phyloP scores from a whole-genome alignment of 2,888 invertebrate genomes.

The Polyommatus iphigenia region DNA sequence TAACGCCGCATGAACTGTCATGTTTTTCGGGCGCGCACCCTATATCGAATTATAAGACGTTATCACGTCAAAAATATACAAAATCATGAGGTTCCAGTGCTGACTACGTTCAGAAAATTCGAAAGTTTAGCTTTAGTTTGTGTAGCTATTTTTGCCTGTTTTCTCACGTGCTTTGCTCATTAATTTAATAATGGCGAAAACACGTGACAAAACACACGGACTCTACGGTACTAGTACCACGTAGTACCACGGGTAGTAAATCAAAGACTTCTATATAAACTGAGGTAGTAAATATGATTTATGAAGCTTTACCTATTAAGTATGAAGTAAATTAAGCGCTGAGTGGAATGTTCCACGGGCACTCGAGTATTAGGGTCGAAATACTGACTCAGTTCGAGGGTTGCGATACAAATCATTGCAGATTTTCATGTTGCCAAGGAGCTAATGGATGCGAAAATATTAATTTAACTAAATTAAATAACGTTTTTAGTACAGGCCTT shows the following conservation, averaged over 20 bases:
- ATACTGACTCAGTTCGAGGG: background rate
- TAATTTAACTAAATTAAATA: background rate
- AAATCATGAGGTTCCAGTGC: too few species aligned
- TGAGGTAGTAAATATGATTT: background rate
- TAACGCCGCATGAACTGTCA: too few species aligned
- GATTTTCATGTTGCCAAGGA: constrained; percentile 4
- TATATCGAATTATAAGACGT: too few species aligned
- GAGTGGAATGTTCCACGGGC: background rate
- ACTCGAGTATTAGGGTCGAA: background rate
- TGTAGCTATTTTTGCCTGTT: too few species aligned
- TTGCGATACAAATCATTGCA: background rate
- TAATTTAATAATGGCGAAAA: too few species aligned
- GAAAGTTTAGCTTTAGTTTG: too few species aligned
- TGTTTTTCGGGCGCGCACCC: too few species aligned
- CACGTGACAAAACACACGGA: background rate
- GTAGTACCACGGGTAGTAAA: background rate
- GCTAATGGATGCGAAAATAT: background rate
- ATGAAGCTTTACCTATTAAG: background rate
- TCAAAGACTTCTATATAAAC: too few species aligned
- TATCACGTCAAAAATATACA: too few species aligned
- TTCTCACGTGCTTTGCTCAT: too few species aligned
- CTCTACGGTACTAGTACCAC: background rate
- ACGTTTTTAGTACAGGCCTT: background rate
- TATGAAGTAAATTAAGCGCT: background rate
- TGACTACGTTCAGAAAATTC: too few species aligned